Conservation (phyloP, 2,888 invertebrate species). For the Folsomia manolachei region DNA sequence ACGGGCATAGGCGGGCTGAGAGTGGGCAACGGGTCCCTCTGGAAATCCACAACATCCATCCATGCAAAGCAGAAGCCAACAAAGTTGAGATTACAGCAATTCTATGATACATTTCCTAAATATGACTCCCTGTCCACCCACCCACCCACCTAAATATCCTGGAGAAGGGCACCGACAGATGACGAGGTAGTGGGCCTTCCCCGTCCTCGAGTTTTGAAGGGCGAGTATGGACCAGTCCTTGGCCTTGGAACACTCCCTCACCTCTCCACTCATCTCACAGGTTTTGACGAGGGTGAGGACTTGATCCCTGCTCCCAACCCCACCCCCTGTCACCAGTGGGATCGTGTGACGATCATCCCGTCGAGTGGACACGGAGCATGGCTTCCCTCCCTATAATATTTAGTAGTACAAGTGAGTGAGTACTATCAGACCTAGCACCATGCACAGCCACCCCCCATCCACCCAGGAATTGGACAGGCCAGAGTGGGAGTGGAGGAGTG, state of each 20-base stretch:
- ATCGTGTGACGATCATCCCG: slow-evolving; percentile 90
- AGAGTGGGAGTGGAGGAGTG: no score
- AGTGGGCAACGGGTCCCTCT: slow-evolving; percentile 93
- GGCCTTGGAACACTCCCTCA: slow-evolving; percentile 82
- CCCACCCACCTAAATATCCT: slow-evolving; percentile 67
- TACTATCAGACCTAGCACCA: no score
- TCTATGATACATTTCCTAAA: no score
- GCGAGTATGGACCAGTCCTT: slow-evolving; percentile 89
- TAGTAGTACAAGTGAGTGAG: no score
- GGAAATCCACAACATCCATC: no score
- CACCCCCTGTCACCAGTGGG: slow-evolving; percentile 72
- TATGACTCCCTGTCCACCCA: not conserved
- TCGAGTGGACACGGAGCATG: slow-evolving; percentile 84
- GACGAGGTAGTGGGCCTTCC: slow-evolving; percentile 89
- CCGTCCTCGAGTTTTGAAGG: slow-evolving; percentile 84
- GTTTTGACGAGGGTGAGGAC: slow-evolving; percentile 88
- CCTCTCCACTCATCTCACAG: slow-evolving; percentile 86
- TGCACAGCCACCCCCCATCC: no score
- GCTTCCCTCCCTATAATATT: slow-evolving; percentile 57
- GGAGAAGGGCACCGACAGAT: slow-evolving; percentile 84
- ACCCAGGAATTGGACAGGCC: no score
- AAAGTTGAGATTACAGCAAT: no score
- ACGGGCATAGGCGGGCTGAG: slow-evolving; percentile 88
- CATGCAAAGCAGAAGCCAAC: no score
- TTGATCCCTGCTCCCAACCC: slow-evolving; percentile 55